phyloP scores from a whole-genome alignment of 2,888 invertebrate species.

The Apotomis turbidana region DNA sequence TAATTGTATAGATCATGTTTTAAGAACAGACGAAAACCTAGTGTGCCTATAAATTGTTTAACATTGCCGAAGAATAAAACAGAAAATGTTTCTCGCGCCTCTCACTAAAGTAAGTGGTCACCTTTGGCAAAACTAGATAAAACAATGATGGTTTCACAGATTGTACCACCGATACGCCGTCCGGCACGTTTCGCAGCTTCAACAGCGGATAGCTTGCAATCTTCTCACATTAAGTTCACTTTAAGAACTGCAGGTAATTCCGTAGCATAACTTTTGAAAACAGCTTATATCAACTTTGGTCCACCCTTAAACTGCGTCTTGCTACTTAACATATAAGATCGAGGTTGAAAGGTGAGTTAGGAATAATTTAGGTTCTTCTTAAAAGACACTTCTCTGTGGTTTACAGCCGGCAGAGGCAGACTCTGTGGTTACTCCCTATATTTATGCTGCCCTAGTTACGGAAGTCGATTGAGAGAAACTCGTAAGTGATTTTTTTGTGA shows the following conservation, averaged over 20 bases:
- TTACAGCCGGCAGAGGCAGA: slow-evolving; percentile 5
- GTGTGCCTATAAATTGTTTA: no score
- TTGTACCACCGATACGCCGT: neutral
- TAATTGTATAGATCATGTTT: no score
- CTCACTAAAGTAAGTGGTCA: neutral
- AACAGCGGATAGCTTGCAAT: slow-evolving; percentile 21
- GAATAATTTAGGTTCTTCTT: neutral
- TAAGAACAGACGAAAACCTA: no score
- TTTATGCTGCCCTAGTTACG: slow-evolving; percentile 25
- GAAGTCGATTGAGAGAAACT: slow-evolving; percentile 1
- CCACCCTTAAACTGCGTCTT: neutral
- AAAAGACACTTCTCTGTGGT: neutral
- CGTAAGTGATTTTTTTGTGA: neutral
- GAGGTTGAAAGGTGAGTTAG: neutral
- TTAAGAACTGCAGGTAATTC: slow-evolving; percentile 7
- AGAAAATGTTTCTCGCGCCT: neutral
- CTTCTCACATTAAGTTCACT: slow-evolving; percentile 28
- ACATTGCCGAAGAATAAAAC: no score
- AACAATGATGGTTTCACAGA: slow-evolving; percentile 15
- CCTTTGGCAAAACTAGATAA: neutral
- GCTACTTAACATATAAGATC: neutral
- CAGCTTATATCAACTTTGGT: neutral
- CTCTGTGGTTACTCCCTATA: slow-evolving; percentile 13
- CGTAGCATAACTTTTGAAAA: neutral
- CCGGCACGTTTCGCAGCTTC: slow-evolving; percentile 21